Base-by-base conservation (phyloP, 2,113 vertebrate genomes). In the Sebastes schlegelii region DNA sequence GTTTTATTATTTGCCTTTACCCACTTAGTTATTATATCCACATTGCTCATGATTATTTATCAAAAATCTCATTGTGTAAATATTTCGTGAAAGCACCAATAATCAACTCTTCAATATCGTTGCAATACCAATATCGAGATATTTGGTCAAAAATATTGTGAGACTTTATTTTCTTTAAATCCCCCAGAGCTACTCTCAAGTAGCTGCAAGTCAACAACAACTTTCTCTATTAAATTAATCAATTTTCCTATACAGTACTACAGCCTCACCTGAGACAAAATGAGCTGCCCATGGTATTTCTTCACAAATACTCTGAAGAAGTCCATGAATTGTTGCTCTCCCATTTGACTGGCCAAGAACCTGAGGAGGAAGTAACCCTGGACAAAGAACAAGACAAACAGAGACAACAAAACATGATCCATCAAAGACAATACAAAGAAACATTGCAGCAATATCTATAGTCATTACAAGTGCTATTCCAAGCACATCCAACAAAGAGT, bases 361-460 rank as follows among this genome's bases (percentile, higher is more conserved):
- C 89, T 95, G 84, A 99, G 95, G 58, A 99, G 96, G 86, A 99
- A 99, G 92, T 98, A 99, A 69, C 98, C 98, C 98, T 99, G 86
- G 6, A 83, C 71, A 55, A 70, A 81, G 8, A 55, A 83, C 26
- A 21, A 86, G 21, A 82, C 21, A 80, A 42, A 78, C 19, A 76
- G 61, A 81, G 11, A 72, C 12, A 71, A 52, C n/a, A 42, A 66
- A 42, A 49, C 9, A 42, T 26, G 3, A 78, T 67, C 21, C 14
- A 71, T 82, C 45, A 81, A 12, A 21, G 51, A 72, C 43, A 61
- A 60, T 12, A 61, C 19, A 65, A 43, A 64, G 13, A 79, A 77
- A 51, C 43, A 1, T 7, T 19, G 21, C 16, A 70, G 34, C 49
- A 58, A 42, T 43, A 62, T 49, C 23, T 21, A 19, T 11, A 61